These are phyloP conservation scores for Epicauta chinensis DNA, from an alignment of 1,140 invertebrate genomes.

Conservation along the genomic window DNA sequence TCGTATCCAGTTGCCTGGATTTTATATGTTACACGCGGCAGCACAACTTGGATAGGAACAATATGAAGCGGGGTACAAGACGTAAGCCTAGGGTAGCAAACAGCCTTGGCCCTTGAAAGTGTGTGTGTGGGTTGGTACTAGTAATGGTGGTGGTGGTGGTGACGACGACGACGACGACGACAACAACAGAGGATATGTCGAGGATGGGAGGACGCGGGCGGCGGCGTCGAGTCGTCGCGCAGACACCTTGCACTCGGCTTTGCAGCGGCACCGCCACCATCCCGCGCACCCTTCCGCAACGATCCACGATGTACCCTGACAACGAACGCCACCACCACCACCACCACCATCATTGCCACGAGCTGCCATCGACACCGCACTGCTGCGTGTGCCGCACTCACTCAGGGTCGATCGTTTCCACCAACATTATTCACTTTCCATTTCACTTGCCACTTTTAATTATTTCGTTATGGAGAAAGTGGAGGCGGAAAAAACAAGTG, in stretches of 20 bases:
- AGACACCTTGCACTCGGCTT: conserved; percentile 39
- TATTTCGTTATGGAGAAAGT: too few relatives aligned
- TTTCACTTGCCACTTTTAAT: neutral
- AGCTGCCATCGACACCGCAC: conserved; percentile 9
- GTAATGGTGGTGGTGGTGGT: conserved; percentile 39
- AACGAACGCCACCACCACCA: neutral
- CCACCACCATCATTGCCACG: neutral
- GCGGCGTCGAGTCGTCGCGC: conserved; percentile 45
- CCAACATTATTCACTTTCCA: neutral
- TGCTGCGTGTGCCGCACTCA: conserved; percentile 17
- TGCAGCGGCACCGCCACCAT: conserved; percentile 23
- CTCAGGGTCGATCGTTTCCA: conserved; percentile 19
- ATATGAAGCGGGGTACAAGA: conserved; percentile 3
- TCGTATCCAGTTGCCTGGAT: too few relatives aligned
- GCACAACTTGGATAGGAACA: neutral
- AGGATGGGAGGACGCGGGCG: conserved; percentile 36
- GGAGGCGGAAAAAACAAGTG: too few relatives aligned
- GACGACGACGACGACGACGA: conserved; percentile 35
- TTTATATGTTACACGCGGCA: too few relatives aligned
- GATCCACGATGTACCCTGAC: neutral
- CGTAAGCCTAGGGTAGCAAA: conserved; percentile 9
- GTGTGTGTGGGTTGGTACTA: conserved; percentile 32
- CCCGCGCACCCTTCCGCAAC: neutral
- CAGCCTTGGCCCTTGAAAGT: conserved; percentile 33
- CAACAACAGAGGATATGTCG: too few relatives aligned